These are phyloP conservation scores for Gallinago jamesoni DNA, from an alignment of 2,113 vertebrate genomes.

Conservation along the genomic window DNA sequence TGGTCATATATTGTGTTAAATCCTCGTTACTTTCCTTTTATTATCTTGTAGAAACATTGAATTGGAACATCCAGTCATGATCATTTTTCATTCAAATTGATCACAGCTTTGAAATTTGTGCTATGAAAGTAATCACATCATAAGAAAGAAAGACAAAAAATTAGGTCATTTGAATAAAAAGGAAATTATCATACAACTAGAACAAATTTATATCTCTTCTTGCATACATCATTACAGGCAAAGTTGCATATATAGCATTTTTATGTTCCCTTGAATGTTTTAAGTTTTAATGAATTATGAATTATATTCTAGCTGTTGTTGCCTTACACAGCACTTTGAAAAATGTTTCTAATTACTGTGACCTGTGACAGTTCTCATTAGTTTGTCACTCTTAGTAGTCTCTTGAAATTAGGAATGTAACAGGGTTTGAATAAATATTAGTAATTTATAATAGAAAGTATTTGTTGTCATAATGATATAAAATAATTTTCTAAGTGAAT, in stretches of 20 bases:
- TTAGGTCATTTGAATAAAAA: slow-evolving; percentile 37
- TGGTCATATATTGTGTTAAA: background rate
- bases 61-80: slow-evolving; percentile 14
- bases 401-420: background rate
- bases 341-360: slow-evolving; percentile 25
- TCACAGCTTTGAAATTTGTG: slow-evolving; percentile 17
- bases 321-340: slow-evolving; percentile 15
- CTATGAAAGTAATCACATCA: background rate
- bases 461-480: background rate
- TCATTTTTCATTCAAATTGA: slow-evolving; percentile 29
- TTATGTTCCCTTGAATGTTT: background rate
- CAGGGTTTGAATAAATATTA: slow-evolving; percentile 11
- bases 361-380: slow-evolving; percentile 14
- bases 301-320: slow-evolving; percentile 4
- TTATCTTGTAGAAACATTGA: slow-evolving; percentile 26
- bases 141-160: background rate
- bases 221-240: background rate
- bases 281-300: slow-evolving; percentile 55
- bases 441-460: background rate
- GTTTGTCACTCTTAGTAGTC: background rate
- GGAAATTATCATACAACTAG: background rate
- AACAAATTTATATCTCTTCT: background rate
- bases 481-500: background rate
- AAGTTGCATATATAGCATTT: slow-evolving; percentile 33
- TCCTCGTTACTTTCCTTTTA: background rate